Evolutionary conservation across 2,113 vertebrate genomes (phyloP).

Genomic region (Trinectes maculatus): DNA sequence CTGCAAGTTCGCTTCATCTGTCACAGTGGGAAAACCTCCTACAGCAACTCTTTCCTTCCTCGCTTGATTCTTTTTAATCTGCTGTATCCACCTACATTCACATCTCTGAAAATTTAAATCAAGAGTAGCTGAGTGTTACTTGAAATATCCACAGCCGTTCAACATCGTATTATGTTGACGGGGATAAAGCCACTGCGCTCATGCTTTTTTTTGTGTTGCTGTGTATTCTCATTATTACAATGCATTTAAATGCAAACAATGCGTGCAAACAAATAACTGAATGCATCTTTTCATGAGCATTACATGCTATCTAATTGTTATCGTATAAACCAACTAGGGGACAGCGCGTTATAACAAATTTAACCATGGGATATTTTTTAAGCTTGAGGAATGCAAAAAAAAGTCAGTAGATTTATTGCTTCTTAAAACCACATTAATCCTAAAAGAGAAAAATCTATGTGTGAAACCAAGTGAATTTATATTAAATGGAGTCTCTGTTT

Average conservation of each 20-base stretch:
- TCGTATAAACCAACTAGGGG: slow-evolving; percentile 10
- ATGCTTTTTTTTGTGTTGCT: slow-evolving; percentile 23
- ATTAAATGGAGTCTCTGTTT: neutral
- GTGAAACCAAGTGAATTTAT: neutral
- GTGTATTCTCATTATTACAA: slow-evolving; percentile 29
- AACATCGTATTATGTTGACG: neutral
- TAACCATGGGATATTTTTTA: neutral
- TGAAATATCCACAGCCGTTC: slow-evolving; percentile 31
- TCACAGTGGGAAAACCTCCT: slow-evolving; percentile 24
- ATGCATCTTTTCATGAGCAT: slow-evolving; percentile 15
- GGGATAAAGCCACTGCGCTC: slow-evolving; percentile 13
- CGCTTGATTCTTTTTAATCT: neutral
- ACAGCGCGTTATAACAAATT: slow-evolving; percentile 11
- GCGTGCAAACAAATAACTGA: slow-evolving; percentile 8
- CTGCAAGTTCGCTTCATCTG: slow-evolving; percentile 20
- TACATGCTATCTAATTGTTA: slow-evolving; percentile 29
- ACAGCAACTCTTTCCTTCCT: neutral
- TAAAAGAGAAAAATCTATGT: neutral
- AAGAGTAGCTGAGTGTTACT: slow-evolving; percentile 7
- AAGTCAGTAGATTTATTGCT: slow-evolving; percentile 4
- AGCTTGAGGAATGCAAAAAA: neutral
- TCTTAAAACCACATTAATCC: neutral
- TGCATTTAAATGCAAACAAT: too few relatives aligned
- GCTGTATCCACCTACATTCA: neutral
- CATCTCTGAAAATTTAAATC: slow-evolving; percentile 17